Conservation (phyloP, 2,797 vertebrate species). For the Falco biarmicus region DNA sequence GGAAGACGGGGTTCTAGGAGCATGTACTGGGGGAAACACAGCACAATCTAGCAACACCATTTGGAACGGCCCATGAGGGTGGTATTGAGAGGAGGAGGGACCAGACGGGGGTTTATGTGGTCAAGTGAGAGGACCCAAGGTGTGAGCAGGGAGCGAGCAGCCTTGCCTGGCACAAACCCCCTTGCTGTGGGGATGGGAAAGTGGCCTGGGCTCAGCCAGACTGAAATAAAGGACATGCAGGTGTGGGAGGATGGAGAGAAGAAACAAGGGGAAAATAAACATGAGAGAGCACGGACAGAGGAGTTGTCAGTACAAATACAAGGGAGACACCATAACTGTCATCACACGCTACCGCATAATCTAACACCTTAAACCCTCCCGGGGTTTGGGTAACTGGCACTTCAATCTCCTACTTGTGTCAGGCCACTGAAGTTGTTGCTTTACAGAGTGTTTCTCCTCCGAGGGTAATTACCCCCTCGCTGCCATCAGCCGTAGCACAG, state of each 20-base stretch:
- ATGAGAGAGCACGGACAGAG: accelerated
- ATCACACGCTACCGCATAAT: accelerated
- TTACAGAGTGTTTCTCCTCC: neutral
- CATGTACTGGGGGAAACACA: neutral
- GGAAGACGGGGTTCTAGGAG: neutral
- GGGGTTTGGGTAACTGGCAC: neutral
- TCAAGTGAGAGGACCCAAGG: neutral
- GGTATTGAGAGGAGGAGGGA: neutral
- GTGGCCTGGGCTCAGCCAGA: neutral
- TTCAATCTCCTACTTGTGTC: neutral
- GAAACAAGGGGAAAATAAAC: neutral
- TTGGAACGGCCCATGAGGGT: neutral
- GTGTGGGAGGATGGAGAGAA: neutral
- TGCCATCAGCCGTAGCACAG: neutral
- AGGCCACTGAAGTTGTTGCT: neutral
- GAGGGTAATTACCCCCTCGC: neutral
- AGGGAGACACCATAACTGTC: neutral
- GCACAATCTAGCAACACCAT: neutral
- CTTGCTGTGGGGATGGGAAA: no score
- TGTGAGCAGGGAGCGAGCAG: neutral
- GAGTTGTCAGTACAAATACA: neutral
- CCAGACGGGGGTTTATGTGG: neutral
- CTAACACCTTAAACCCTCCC: accelerated
- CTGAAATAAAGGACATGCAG: neutral
- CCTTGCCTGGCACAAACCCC: neutral